Evolutionary conservation across 2,888 invertebrate genomes (phyloP), one percentile per base, ranked within the genome.

Genomic region (Callimorpha dominula): DNA sequence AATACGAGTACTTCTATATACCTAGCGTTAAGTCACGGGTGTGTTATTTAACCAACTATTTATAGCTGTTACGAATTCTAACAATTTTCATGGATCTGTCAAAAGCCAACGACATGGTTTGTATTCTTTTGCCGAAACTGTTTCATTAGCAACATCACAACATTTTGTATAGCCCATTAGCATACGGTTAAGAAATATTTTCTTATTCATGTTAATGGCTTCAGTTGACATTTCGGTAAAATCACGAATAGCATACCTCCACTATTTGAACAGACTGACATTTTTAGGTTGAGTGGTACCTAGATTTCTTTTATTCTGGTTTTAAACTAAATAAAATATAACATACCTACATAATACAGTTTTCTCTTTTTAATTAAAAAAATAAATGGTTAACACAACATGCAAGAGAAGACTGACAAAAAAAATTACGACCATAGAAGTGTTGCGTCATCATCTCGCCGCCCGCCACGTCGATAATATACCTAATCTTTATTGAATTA

Each of bases 131-230:
- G 89, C 88, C 88, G 85, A 90, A 89, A 87, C 81, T 76, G 86
- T 88, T 91, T 92, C 88, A 91, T 93, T 93, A 93, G 91, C 91
- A 86, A 85, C 88, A 84, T 85, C 81, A 82, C 85, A 87, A 80
- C 79, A 84, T 83, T 85, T 86, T 86, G 86, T 88, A 78, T 72
- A 69, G 72, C 70, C 89, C 88, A 91, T 93, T 94, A 93, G 88
- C 93, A 89, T 85, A 78, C 86, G 72, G 76, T 85, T 86, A 87
- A 85, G 84, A 90, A 90, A 88, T 86, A 83, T 88, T 87, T 87
- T 85, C 83, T 85, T 83, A 81, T 79, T 80, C 71, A 81, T 88
- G 88, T 85, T 88, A 89, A 89, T 87, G 72, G 81, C 73, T 75
- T 78, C 40, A 70, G 70, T 68, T 77, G 78, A 74, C 75, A 78